Conservation (phyloP, 2,797 vertebrate genomes). For the Pangasius djambal region DNA sequence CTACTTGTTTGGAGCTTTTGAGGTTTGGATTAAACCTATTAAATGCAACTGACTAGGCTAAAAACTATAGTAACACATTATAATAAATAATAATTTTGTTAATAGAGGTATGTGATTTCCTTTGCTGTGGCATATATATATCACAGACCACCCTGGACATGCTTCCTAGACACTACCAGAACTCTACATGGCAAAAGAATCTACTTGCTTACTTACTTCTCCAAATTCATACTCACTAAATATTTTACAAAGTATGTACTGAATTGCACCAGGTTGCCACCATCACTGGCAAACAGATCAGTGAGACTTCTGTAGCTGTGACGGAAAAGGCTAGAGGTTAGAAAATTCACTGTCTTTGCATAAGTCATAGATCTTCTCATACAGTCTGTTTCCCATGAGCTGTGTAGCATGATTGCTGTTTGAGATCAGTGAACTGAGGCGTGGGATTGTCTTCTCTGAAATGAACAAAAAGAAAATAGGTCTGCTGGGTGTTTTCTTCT, state of each 20-base stretch:
- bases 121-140: not conserved
- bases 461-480: slow-evolving; percentile 38
- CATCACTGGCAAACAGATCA: not conserved
- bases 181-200: not conserved
- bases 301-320: not conserved
- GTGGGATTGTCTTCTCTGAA: slow-evolving; percentile 39
- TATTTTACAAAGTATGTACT: not conserved
- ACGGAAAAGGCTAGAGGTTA: not conserved
- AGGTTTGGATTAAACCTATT: not conserved
- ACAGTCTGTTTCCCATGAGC: slow-evolving; percentile 63
- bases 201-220: not conserved
- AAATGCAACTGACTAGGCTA: not conserved
- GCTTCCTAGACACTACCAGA: not conserved
- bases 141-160: not conserved
- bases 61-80: not conserved
- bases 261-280: not conserved
- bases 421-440: slow-evolving; percentile 68
- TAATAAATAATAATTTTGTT: not conserved
- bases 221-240: too few species aligned
- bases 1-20: not conserved
- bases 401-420: slow-evolving; percentile 78
- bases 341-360: not conserved
- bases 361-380: slow-evolving; percentile 1
- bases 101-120: not conserved
- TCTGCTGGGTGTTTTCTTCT: slow-evolving; percentile 40